Conservation (phyloP, 2,888 invertebrate genomes). For the Campaea margaritaria region DNA sequence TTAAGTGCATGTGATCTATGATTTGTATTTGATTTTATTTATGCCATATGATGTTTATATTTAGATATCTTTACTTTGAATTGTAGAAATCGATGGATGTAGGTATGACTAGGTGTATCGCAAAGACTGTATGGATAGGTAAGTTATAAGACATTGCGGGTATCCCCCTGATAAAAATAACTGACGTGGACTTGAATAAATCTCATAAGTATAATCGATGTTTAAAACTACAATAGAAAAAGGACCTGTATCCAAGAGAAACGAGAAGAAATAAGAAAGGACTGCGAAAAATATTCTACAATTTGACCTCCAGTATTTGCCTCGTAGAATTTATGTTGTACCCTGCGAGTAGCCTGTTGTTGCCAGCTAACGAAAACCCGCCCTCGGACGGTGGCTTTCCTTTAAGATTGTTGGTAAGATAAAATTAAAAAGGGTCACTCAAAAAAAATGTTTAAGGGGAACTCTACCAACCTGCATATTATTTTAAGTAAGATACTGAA, state of each 20-base stretch:
- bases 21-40: constrained; percentile 29
- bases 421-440: background rate
- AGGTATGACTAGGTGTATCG: constrained; percentile 37
- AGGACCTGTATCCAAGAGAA: background rate
- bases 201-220: background rate
- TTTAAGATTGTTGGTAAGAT: constrained; percentile 17
- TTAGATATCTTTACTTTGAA: constrained; percentile 26
- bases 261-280: no score
- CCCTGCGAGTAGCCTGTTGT: background rate
- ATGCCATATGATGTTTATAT: constrained; percentile 6
- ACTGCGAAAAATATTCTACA: no score
- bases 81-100: constrained; percentile 35
- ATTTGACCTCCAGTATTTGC: no score
- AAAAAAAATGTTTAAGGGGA: background rate
- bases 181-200: constrained; percentile 7
- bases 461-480: background rate
- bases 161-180: constrained; percentile 7
- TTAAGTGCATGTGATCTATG: constrained; percentile 25
- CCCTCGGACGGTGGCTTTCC: constrained; percentile 38
- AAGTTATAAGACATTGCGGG: constrained; percentile 17
- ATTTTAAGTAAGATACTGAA: background rate
- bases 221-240: background rate
- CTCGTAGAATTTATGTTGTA: no score
- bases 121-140: constrained; percentile 44
- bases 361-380: constrained; percentile 15